Percentiles rank a stretch among this genome's conserved stretches.
These are phyloP conservation scores for Fragum fragum DNA, from an alignment of 2,888 invertebrate genomes.

Conservation along the genomic window DNA sequence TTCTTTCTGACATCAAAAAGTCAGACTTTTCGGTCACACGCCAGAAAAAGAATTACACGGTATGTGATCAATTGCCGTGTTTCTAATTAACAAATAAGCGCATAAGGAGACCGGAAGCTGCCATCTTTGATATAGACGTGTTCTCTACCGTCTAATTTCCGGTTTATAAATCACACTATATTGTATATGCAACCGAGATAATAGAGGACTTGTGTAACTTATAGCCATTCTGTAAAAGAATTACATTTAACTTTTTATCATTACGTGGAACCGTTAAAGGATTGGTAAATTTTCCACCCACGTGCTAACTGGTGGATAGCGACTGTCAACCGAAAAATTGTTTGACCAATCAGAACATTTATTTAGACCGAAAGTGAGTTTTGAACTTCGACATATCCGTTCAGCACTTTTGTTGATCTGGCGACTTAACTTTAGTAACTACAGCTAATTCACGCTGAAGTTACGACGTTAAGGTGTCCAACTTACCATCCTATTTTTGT, in stretches of 20 bases:
- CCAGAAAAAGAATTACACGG: constrained; percentile 6
- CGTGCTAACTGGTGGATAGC: too few relatives aligned
- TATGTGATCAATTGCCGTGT: neutral
- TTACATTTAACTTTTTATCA: neutral
- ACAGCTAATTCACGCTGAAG: too few relatives aligned
- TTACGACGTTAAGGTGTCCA: too few relatives aligned
- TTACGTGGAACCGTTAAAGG: neutral
- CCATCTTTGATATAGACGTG: neutral
- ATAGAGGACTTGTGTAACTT: constrained; percentile 2
- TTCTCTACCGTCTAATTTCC: neutral
- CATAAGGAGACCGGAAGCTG: neutral
- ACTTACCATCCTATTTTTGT: too few relatives aligned
- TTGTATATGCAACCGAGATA: constrained; percentile 3
- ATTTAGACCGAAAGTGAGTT: too few relatives aligned
- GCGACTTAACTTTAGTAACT: too few relatives aligned
- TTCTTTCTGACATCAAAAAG: neutral
- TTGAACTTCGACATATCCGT: too few relatives aligned
- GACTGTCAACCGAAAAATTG: too few relatives aligned
- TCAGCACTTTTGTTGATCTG: too few relatives aligned
- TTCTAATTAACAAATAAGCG: constrained; percentile 3
- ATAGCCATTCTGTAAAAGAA: neutral
- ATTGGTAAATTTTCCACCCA: too few relatives aligned
- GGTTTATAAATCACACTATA: neutral
- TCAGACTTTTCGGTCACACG: neutral
- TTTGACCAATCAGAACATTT: too few relatives aligned